phyloP scores from a whole-genome alignment of 23 tunicate genomes.

The Trididemnum clinides region DNA sequence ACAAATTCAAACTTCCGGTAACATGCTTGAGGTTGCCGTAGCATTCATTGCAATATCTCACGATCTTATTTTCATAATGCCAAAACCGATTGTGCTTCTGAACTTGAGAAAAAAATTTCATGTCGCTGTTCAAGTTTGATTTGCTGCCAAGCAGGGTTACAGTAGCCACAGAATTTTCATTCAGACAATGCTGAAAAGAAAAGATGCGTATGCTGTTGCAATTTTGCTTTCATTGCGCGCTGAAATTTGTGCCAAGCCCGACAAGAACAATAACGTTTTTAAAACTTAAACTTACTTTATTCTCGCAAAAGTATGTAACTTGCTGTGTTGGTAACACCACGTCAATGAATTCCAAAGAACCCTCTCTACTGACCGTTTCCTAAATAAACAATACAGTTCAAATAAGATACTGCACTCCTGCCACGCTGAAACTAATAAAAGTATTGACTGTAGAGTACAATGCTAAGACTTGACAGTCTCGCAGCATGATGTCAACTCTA shows the following conservation, averaged over 20 bases:
- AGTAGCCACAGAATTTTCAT: constrained; percentile 47
- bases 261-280: neutral
- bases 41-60: constrained; percentile 70
- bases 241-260: too few relatives aligned
- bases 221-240: too few relatives aligned
- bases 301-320: constrained; percentile 52
- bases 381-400: too few relatives aligned
- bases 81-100: neutral
- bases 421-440: too few relatives aligned
- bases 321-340: constrained; percentile 33
- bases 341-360: constrained; percentile 15
- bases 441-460: too few relatives aligned
- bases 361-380: too few relatives aligned
- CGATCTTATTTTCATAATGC: constrained; percentile 25
- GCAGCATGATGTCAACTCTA: too few relatives aligned
- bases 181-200: constrained; percentile 56
- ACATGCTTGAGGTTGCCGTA: constrained; percentile 42
- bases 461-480: too few relatives aligned
- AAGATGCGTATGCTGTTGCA: too few relatives aligned
- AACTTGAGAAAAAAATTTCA: neutral
- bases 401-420: too few relatives aligned
- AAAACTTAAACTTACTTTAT: constrained; percentile 25
- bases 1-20: constrained; percentile 22
- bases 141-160: constrained; percentile 55
- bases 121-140: neutral